Evolutionary conservation across 2,888 invertebrate species (phyloP).

Genomic region (Mayetiola destructor): DNA sequence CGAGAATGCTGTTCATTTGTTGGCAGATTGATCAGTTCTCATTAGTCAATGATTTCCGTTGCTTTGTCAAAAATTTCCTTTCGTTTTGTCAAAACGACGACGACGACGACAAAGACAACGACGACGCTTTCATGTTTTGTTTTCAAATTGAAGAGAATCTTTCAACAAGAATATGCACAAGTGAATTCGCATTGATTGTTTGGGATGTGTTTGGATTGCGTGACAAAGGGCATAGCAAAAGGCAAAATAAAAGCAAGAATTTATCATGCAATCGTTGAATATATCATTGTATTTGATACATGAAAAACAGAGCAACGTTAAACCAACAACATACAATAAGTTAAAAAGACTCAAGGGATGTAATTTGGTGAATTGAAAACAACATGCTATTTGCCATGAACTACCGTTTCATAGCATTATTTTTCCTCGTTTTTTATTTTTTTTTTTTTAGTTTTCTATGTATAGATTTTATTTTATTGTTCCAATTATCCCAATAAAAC

Average conservation of each 20-base stretch:
- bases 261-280: not conserved
- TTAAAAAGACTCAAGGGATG: constrained; percentile 2
- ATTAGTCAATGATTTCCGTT: constrained; percentile 7
- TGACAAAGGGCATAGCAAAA: not conserved
- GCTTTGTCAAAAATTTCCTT: constrained; percentile 5
- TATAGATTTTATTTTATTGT: constrained; percentile 13
- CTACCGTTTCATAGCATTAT: too few relatives aligned
- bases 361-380: constrained; percentile 4
- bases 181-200: not conserved
- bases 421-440: too few relatives aligned
- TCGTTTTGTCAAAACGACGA: too few relatives aligned
- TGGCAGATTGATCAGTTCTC: constrained; percentile 2
- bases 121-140: too few relatives aligned
- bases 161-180: too few relatives aligned
- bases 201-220: not conserved
- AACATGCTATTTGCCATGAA: not conserved
- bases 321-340: not conserved
- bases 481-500: constrained; percentile 3
- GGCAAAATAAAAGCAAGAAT: not conserved
- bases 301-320: not conserved
- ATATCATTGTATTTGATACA: constrained; percentile 1
- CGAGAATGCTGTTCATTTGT: constrained; percentile 10
- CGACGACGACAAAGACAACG: too few relatives aligned
- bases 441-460: too few relatives aligned
- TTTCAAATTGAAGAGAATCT: too few relatives aligned